Evolutionary conservation across 2,888 invertebrate genomes (phyloP).

Genomic region (Amiota mariae): DNA sequence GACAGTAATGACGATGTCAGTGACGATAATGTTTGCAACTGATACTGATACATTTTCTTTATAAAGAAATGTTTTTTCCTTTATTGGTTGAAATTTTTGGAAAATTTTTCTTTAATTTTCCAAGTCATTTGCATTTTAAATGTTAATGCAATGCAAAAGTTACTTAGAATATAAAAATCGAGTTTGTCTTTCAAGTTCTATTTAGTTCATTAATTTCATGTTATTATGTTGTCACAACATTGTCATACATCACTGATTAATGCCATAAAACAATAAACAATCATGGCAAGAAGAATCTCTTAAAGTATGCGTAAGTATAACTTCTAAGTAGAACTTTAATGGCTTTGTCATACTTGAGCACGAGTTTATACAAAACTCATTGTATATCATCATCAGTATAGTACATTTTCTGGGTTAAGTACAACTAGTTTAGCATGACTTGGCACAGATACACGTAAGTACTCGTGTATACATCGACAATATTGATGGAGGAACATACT

Average conservation of each 20-base stretch:
- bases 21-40: constrained; percentile 24
- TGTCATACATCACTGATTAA: constrained; percentile 64
- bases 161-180: constrained; percentile 32
- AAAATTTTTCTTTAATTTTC: constrained; percentile 37
- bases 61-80: not conserved
- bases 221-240: constrained; percentile 62
- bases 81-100: no score
- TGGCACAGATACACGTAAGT: not conserved
- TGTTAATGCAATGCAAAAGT: not conserved
- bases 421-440: constrained; percentile 11
- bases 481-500: no score
- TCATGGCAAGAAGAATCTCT: constrained; percentile 6
- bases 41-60: constrained; percentile 26
- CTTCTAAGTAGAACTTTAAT: constrained; percentile 47
- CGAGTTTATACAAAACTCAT: no score
- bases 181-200: constrained; percentile 53
- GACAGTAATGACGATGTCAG: constrained; percentile 9
- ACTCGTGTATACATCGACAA: no score
- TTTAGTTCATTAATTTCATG: constrained; percentile 62
- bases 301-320: constrained; percentile 31
- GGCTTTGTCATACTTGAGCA: constrained; percentile 53
- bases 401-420: constrained; percentile 23
- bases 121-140: constrained; percentile 25
- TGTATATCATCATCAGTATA: not conserved
- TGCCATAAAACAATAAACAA: constrained; percentile 36